phyloP scores from a whole-genome alignment of 1,140 invertebrate species.

The Kradibia gibbosae region DNA sequence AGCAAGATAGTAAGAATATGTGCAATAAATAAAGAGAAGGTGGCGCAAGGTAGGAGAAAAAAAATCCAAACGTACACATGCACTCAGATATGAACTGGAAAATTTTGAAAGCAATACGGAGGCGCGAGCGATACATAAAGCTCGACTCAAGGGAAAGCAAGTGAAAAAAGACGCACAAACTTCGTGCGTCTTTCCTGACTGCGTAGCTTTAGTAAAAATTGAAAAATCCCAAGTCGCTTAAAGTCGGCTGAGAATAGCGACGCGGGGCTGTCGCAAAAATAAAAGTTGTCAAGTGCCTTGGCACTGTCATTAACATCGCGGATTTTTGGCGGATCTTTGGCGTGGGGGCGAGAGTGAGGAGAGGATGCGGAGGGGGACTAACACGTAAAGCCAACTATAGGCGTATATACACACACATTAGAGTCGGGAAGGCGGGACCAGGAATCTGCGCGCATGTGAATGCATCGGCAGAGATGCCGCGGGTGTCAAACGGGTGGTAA shows the following conservation, averaged over 20 bases:
- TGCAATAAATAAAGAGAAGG: too few relatives aligned
- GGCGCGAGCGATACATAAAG: background rate
- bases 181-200: too few relatives aligned
- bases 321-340: background rate
- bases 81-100: background rate
- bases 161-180: background rate
- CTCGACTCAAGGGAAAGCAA: background rate
- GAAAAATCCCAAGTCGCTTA: background rate
- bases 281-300: constrained; percentile 46
- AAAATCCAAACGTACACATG: background rate
- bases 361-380: background rate
- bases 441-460: background rate
- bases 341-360: background rate
- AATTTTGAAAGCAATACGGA: background rate
- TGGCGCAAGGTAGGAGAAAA: background rate
- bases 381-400: background rate
- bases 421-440: background rate
- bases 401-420: background rate
- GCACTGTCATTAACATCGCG: constrained; percentile 39
- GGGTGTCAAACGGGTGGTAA: background rate
- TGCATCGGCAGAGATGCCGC: background rate
- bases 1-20: background rate
- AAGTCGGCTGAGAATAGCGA: constrained; percentile 27
- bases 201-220: background rate
- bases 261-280: constrained; percentile 35